Evolutionary conservation across 2,888 invertebrate species (phyloP).

Genomic region (Ryuthela nishihirai): DNA sequence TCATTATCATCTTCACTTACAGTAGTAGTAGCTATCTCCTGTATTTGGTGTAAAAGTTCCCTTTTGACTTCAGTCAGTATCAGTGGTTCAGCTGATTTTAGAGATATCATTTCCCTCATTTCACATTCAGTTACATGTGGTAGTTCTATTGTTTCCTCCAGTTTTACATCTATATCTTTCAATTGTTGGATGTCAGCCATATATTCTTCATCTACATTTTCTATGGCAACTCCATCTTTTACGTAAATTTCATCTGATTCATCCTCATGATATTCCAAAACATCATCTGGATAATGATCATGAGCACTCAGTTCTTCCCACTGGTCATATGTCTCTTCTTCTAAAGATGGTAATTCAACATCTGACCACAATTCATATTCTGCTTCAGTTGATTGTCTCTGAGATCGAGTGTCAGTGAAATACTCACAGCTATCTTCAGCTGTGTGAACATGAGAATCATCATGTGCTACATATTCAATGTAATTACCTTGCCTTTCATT

Average conservation of each 20-base stretch:
- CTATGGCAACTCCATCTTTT: neutral
- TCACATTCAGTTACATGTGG: too few species aligned
- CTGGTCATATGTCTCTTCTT: constrained; percentile 14
- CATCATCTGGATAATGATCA: neutral
- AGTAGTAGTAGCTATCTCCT: too few species aligned
- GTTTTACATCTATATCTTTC: too few species aligned
- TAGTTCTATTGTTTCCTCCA: too few species aligned
- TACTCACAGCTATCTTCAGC: constrained; percentile 23
- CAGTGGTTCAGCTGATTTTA: too few species aligned
- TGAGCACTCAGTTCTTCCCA: constrained; percentile 6
- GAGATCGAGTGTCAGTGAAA: constrained; percentile 9
- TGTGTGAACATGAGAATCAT: constrained; percentile 1
- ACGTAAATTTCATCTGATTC: neutral
- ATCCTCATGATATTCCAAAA: neutral
- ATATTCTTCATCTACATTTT: neutral
- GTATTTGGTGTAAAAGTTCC: too few species aligned
- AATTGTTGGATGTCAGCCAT: too few species aligned
- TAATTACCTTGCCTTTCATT: constrained; percentile 2
- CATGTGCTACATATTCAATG: neutral
- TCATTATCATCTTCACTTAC: too few species aligned
- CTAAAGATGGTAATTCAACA: constrained; percentile 26
- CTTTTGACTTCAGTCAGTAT: too few species aligned
- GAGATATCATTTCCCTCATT: too few species aligned
- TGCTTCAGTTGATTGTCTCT: constrained; percentile 11
- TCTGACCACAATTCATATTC: constrained; percentile 29